Conservation (phyloP, 2,888 invertebrate species). For the Folsomia candida region DNA sequence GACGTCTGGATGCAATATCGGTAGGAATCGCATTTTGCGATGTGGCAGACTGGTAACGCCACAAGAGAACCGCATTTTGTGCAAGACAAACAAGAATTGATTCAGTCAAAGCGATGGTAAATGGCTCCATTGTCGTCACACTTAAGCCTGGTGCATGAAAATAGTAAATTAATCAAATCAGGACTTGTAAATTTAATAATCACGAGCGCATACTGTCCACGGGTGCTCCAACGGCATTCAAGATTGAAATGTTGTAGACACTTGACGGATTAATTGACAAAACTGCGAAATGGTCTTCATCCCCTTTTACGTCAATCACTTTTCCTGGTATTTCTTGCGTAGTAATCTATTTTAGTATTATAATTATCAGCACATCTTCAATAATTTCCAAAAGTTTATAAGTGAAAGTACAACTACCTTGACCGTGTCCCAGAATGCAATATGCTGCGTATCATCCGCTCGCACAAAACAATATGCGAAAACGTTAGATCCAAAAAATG, state of each 20-base stretch:
- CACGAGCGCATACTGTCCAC: conserved; percentile 65
- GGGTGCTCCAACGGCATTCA: conserved; percentile 83
- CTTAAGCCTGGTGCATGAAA: conserved; percentile 4
- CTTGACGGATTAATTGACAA: conserved; percentile 47
- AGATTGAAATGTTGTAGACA: conserved; percentile 67
- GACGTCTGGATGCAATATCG: conserved; percentile 53
- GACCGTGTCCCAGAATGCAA: conserved; percentile 49
- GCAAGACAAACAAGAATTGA: conserved; percentile 35
- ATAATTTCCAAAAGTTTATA: background rate
- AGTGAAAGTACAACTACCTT: conserved; percentile 35
- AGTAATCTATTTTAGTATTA: conserved; percentile 29
- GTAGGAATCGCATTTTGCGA: conserved; percentile 36
- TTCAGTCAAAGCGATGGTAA: conserved; percentile 38
- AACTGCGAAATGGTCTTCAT: conserved; percentile 48
- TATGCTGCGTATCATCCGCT: conserved; percentile 43
- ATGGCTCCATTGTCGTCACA: conserved; percentile 37
- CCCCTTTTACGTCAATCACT: conserved; percentile 48
- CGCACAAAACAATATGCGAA: conserved; percentile 46
- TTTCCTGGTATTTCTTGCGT: conserved; percentile 49
- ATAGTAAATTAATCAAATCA: conserved; percentile 5
- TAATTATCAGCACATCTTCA: too few relatives aligned
- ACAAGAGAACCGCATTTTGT: conserved; percentile 38
- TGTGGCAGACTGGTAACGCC: conserved; percentile 39
- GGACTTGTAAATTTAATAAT: conserved; percentile 3
- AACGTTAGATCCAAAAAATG: conserved; percentile 45